Evolutionary conservation across 2,888 invertebrate genomes (phyloP).

Genomic region (Drosophila rellima): DNA sequence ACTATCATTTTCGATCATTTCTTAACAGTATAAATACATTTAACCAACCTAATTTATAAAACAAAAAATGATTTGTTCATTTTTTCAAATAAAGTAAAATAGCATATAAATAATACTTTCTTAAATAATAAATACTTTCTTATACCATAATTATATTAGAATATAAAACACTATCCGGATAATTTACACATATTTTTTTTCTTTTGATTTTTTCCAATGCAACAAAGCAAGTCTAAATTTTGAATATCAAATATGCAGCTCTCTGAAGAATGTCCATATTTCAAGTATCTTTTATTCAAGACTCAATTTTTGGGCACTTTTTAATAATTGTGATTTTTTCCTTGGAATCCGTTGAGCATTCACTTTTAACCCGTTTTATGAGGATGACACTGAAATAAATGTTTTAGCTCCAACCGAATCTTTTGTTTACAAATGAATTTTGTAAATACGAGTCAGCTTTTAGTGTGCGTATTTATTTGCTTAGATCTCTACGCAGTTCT

Average conservation of each 20-base stretch:
- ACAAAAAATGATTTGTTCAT: too few species aligned
- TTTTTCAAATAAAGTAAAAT: too few species aligned
- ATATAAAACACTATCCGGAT: too few species aligned
- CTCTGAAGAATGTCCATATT: background rate
- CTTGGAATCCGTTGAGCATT: background rate
- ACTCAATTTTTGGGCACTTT: background rate
- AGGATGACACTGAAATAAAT: background rate
- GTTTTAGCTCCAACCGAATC: constrained; percentile 1
- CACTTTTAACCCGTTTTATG: background rate
- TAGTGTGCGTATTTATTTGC: constrained; percentile 22
- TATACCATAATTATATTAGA: too few species aligned
- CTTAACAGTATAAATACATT: too few species aligned
- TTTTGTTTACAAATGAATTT: constrained; percentile 1
- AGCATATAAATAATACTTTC: too few species aligned
- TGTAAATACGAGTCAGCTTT: background rate
- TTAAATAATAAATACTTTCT: too few species aligned
- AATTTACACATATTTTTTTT: too few species aligned
- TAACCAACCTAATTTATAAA: too few species aligned
- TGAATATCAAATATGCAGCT: background rate
- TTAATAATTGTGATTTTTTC: background rate
- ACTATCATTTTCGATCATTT: too few species aligned
- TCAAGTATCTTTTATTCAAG: background rate
- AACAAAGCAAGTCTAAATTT: too few species aligned
- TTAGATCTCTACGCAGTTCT: constrained; percentile 29
- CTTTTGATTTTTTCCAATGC: too few species aligned